Evolutionary conservation across 2,888 invertebrate genomes (phyloP).

Genomic region (Catocala fraxini): DNA sequence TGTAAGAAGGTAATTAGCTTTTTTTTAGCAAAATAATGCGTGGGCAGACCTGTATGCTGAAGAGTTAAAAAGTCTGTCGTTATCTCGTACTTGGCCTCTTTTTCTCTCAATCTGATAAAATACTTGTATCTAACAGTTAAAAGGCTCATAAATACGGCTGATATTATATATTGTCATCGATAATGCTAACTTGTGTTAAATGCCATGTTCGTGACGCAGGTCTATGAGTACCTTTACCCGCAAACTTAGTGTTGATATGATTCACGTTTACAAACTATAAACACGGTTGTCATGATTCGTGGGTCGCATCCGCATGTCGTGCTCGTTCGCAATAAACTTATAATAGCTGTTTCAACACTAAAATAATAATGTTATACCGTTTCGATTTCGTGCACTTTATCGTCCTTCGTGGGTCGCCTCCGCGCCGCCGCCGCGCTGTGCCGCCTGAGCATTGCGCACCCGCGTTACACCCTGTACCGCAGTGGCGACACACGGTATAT

Average conservation of each 20-base stretch:
- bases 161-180: not conserved
- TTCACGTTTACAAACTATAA: constrained; percentile 52
- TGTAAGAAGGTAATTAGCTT: no score
- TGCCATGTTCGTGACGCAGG: constrained; percentile 21
- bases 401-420: constrained; percentile 14
- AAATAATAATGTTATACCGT: constrained; percentile 51
- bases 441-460: not conserved
- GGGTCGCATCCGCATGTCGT: constrained; percentile 64
- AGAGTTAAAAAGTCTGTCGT: no score
- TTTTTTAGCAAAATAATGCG: no score
- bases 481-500: constrained; percentile 39
- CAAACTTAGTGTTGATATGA: constrained; percentile 57
- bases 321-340: constrained; percentile 66
- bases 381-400: constrained; percentile 45
- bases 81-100: not conserved
- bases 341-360: constrained; percentile 63
- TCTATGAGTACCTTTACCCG: constrained; percentile 33
- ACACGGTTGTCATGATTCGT: constrained; percentile 49
- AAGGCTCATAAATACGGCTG: no score
- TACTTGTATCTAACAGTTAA: not conserved
- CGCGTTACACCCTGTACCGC: constrained; percentile 22
- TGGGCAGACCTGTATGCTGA: no score
- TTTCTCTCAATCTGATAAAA: not conserved
- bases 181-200: constrained; percentile 5
- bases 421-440: not conserved